A percentile compares a stretch with the other conserved stretches of the same genome.
phyloP scores from a whole-genome alignment of 2,888 invertebrate genomes.

The Tenthredo amoena region DNA sequence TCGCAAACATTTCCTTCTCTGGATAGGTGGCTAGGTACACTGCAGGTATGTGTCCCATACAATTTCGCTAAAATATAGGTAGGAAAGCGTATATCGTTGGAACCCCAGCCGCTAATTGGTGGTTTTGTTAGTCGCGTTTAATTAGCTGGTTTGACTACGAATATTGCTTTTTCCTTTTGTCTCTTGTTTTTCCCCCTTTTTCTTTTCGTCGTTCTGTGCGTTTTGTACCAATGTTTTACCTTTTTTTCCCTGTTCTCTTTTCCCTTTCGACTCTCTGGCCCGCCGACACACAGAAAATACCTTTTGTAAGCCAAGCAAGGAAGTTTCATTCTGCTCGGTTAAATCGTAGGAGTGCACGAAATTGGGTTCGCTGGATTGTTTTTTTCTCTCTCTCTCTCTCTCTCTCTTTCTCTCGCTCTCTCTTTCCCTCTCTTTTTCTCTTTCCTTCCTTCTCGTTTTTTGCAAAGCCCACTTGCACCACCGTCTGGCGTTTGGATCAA shows the following conservation, averaged over 20 bases:
- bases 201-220: neutral
- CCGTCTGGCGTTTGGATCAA: constrained; percentile 27
- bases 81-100: constrained; percentile 7
- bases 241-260: neutral
- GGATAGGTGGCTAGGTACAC: neutral
- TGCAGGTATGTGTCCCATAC: neutral
- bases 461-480: constrained; percentile 24
- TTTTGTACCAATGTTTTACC: constrained; percentile 18
- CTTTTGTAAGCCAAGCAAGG: constrained; percentile 44
- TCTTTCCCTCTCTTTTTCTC: neutral
- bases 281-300: constrained; percentile 23
- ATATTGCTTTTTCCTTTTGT: constrained; percentile 13
- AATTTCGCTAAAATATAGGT: constrained; percentile 28
- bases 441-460: neutral
- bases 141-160: constrained; percentile 40
- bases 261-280: constrained; percentile 19
- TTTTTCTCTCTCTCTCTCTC: neutral
- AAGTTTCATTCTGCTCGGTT: constrained; percentile 45
- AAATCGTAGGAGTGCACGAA: constrained; percentile 45
- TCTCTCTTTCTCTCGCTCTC: neutral
- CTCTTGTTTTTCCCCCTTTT: neutral
- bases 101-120: constrained; percentile 33
- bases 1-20: neutral
- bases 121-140: constrained; percentile 51
- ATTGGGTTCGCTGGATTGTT: constrained; percentile 30